Percentiles rank a stretch among this genome's conserved stretches.
These are phyloP conservation scores for Meloidogyne chitwoodi DNA, from an alignment of 1,140 invertebrate species.

Conservation along the genomic window DNA sequence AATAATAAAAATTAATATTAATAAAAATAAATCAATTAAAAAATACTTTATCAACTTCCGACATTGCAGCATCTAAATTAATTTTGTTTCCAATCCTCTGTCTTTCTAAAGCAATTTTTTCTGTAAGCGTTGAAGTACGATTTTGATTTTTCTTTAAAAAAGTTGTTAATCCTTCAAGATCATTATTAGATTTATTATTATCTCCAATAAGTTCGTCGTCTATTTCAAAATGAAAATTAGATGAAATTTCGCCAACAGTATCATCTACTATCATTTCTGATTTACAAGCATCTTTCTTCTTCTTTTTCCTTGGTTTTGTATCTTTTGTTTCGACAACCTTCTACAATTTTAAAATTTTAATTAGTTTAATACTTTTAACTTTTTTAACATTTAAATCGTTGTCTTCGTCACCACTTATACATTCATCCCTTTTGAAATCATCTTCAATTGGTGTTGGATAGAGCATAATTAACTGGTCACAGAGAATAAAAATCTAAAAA, in stretches of 20 bases:
- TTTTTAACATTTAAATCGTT: neutral
- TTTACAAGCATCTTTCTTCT: neutral
- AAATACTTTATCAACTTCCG: neutral
- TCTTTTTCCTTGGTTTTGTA: neutral
- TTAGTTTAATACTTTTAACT: neutral
- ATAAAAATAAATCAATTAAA: neutral
- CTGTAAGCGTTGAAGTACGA: neutral
- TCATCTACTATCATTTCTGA: neutral
- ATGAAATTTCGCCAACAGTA: neutral
- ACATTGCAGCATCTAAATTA: neutral
- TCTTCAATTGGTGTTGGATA: neutral
- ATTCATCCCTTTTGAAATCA: constrained; percentile 5
- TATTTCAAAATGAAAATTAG: constrained; percentile 4
- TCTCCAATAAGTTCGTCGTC: neutral
- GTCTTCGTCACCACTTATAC: constrained; percentile 3
- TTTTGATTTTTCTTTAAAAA: constrained; percentile 11
- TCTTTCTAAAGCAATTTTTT: constrained; percentile 5
- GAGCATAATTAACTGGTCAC: neutral
- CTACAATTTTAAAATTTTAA: neutral
- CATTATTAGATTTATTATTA: neutral
- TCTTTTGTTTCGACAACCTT: neutral
- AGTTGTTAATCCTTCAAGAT: constrained; percentile 3
- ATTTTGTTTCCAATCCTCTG: neutral
- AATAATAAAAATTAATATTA: neutral
- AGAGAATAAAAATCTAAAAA: too few relatives aligned